phyloP scores from a whole-genome alignment of 2,888 invertebrate genomes.

The Monopis laevigella region DNA sequence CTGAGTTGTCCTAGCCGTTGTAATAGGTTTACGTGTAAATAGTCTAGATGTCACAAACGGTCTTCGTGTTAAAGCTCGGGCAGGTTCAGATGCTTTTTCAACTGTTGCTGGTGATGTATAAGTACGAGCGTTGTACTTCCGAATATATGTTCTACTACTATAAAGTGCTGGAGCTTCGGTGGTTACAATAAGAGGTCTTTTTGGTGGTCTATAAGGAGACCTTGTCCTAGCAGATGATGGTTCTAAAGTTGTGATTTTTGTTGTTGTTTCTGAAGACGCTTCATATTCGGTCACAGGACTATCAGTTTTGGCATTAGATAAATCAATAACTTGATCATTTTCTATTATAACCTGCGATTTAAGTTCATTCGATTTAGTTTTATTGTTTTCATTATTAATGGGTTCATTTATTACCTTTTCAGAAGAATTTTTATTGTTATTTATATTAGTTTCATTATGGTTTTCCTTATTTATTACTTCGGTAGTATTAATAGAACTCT shows the following conservation, averaged over 20 bases:
- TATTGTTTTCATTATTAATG: slow-evolving; percentile 12
- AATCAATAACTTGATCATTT: slow-evolving; percentile 29
- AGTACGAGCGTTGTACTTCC: slow-evolving; percentile 54
- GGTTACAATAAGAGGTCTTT: slow-evolving; percentile 46
- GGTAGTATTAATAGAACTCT: too few relatives aligned
- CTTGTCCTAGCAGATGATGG: slow-evolving; percentile 32
- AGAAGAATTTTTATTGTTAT: slow-evolving; percentile 13
- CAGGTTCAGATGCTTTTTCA: slow-evolving; percentile 34
- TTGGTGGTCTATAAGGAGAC: slow-evolving; percentile 48
- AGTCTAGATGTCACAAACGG: slow-evolving; percentile 39
- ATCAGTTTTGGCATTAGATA: slow-evolving; percentile 18
- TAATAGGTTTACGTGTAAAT: slow-evolving; percentile 48
- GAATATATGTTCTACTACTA: slow-evolving; percentile 51
- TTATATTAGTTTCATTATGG: slow-evolving; percentile 11
- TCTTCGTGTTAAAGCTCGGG: slow-evolving; percentile 39
- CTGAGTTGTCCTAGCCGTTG: slow-evolving; percentile 48
- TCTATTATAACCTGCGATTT: slow-evolving; percentile 31
- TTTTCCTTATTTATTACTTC: slow-evolving; percentile 17
- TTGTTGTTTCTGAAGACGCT: slow-evolving; percentile 23
- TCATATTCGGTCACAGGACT: slow-evolving; percentile 6
- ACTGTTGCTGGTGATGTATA: slow-evolving; percentile 53
- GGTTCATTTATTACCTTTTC: slow-evolving; percentile 14
- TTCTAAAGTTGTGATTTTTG: slow-evolving; percentile 32
- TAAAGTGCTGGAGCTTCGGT: slow-evolving; percentile 44
- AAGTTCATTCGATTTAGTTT: slow-evolving; percentile 17